These are phyloP conservation scores for Microctenopoma steveboyesi DNA, from an alignment of 2,797 vertebrate species.

Conservation along the genomic window DNA sequence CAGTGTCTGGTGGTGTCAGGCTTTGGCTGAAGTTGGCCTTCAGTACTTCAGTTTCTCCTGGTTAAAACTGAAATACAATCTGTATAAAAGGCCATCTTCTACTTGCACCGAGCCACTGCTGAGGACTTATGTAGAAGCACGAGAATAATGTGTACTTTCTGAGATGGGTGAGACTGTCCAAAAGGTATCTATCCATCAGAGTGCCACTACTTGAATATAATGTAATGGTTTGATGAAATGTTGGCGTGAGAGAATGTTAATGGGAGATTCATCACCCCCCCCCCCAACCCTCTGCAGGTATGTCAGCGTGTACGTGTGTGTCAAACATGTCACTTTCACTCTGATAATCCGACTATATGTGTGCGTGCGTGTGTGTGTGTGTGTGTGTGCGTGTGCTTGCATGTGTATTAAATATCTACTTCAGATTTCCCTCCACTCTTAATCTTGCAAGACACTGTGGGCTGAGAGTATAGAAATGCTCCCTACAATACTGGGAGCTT, in stretches of 20 bases:
- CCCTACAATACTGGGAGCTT: slow-evolving; percentile 16
- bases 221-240: slow-evolving; percentile 43
- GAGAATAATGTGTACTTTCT: slow-evolving; percentile 17
- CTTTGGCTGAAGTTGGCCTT: slow-evolving; percentile 32
- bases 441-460: slow-evolving; percentile 47
- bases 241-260: slow-evolving; percentile 36
- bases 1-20: slow-evolving; percentile 31
- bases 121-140: slow-evolving; percentile 25
- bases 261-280: slow-evolving; percentile 23
- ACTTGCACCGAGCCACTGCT: slow-evolving; percentile 20
- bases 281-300: slow-evolving; percentile 6
- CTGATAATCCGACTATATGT: slow-evolving; percentile 3
- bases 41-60: slow-evolving; percentile 2
- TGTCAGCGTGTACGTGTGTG: background rate
- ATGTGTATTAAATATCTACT: slow-evolving; percentile 61
- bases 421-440: slow-evolving; percentile 65
- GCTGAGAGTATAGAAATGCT: slow-evolving; percentile 39
- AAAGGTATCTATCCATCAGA: slow-evolving; percentile 46
- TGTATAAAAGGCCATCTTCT: slow-evolving; percentile 13
- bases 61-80: background rate
- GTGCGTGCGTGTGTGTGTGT: slow-evolving; percentile 12
- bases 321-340: slow-evolving; percentile 20
- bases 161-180: slow-evolving; percentile 43
- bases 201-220: slow-evolving; percentile 68
- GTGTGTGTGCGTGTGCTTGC: slow-evolving; percentile 49